A percentile compares a stretch with the other conserved stretches of the same genome.
Evolutionary conservation across 1,140 invertebrate genomes (phyloP).

Genomic region (Pemphigus obesinymphae): DNA sequence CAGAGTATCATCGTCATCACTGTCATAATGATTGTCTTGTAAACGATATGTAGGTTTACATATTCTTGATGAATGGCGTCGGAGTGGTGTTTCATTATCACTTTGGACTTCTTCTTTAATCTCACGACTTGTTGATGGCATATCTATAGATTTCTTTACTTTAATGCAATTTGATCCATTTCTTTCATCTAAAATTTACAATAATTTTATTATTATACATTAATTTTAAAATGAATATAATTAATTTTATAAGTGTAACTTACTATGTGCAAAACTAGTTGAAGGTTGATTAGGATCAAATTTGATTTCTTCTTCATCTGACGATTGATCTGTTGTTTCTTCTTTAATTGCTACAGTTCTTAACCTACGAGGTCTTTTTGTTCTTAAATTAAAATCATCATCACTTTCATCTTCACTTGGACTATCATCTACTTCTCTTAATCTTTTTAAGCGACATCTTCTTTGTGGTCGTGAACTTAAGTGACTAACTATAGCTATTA

Average conservation of each 20-base stretch:
- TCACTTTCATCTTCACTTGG: constrained; percentile 30
- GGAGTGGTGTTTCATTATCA: constrained; percentile 22
- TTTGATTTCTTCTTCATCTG: constrained; percentile 28
- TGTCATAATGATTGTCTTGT: not conserved
- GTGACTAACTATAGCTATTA: constrained; percentile 9
- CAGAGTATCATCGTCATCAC: not conserved
- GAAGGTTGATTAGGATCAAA: constrained; percentile 36
- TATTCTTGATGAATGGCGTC: constrained; percentile 28
- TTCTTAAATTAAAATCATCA: constrained; percentile 15
- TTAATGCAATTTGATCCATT: not conserved
- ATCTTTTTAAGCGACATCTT: constrained; percentile 26
- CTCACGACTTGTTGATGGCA: constrained; percentile 5
- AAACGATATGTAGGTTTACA: constrained; percentile 27
- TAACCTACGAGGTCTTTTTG: not conserved
- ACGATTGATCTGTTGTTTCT: constrained; percentile 11
- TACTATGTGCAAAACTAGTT: constrained; percentile 38
- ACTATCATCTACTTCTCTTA: not conserved
- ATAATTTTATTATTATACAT: too few relatives aligned
- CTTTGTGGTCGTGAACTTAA: constrained; percentile 33
- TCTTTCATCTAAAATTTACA: constrained; percentile 30
- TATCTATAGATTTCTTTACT: not conserved
- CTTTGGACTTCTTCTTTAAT: constrained; percentile 17
- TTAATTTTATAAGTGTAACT: constrained; percentile 8
- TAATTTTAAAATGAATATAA: not conserved
- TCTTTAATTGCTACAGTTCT: not conserved